A percentile compares a stretch with the other conserved stretches of the same genome.
Evolutionary conservation across 2,113 vertebrate genomes (phyloP).

Genomic region (Helogale parvula): DNA sequence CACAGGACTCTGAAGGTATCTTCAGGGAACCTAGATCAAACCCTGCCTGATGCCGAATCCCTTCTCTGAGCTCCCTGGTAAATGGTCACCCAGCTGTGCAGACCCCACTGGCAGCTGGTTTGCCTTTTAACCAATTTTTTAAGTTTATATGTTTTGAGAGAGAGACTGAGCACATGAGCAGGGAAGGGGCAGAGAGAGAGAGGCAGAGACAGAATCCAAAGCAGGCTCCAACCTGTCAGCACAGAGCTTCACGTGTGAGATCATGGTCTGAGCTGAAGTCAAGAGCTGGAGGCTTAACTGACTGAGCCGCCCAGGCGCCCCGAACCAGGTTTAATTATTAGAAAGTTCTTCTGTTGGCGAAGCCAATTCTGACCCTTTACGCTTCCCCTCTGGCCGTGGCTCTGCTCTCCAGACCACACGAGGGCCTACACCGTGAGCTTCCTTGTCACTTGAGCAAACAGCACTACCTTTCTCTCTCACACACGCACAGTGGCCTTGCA

Average conservation of each 20-base stretch:
- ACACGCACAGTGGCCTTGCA: neutral
- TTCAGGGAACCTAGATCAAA: neutral
- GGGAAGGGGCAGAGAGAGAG: no score
- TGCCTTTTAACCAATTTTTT: no score
- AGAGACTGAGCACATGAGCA: no score
- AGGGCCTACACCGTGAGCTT: rapidly evolving
- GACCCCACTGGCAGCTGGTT: neutral
- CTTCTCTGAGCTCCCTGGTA: neutral
- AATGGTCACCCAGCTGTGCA: rapidly evolving
- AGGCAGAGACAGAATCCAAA: no score
- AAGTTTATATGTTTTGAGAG: no score
- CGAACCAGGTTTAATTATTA: neutral
- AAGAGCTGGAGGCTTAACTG: no score
- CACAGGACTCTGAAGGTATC: neutral
- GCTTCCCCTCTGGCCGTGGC: neutral
- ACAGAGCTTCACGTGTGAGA: no score
- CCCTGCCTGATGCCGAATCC: rapidly evolving
- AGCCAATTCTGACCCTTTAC: rapidly evolving
- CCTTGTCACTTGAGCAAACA: neutral
- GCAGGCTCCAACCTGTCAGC: no score
- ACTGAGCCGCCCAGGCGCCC: no score
- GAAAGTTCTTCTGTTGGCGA: neutral
- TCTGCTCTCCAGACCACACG: neutral
- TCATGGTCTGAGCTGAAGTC: no score
- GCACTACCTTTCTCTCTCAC: rapidly evolving